Base-by-base conservation (phyloP, 2,113 vertebrate genomes). In the Rhabdomys dilectus region DNA sequence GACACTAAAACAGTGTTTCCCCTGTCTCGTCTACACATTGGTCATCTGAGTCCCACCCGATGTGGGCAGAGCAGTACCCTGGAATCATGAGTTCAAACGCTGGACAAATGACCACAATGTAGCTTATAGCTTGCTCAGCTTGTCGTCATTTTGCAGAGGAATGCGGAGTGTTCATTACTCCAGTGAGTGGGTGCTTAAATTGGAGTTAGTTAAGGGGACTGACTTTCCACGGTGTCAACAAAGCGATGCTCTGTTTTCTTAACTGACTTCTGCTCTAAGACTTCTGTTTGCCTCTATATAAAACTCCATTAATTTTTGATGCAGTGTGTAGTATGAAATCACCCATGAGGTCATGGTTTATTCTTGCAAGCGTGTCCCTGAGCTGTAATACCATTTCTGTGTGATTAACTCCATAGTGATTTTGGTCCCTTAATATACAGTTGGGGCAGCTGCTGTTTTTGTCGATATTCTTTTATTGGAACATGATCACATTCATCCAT, bases 181-280 rank as follows among this genome's bases (percentile, higher is more conserved):
- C 9, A 58, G 21, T 60, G 26, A 96, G 42, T n/a, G 22, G 45
- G 66, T n/a, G 68, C 29, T 8, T 78, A 68, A 34, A 51, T 0
- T 72, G 24, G 92, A 89, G 53, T 86, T 48, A 89, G n/a, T 86
- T 76, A 91, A 36, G 8, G 29, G 45, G 21, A 10, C 42, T 62
- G 51, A 78, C 26, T 78, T n/a, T 6, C 24, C 34, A 73, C 22
- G 22, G 19, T 6, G 24, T n/a, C 53, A 86, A 48, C 15, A 82
- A 29, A 36, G 31, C 53, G 4, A 53, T 66, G 17, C 48, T 60
- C 36, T 64, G 36, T 11, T 56, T 82, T 86, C 70, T 17, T 24
- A 31, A 88, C 11, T 81, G 64, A 81, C 72, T 58, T 95, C 75
- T 95, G 48, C 72, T 94, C 72, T 96, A 91, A 94, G 60, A 45